Conservation (phyloP, 2,888 invertebrate genomes). For the Hirtodrosophila cameraria region DNA sequence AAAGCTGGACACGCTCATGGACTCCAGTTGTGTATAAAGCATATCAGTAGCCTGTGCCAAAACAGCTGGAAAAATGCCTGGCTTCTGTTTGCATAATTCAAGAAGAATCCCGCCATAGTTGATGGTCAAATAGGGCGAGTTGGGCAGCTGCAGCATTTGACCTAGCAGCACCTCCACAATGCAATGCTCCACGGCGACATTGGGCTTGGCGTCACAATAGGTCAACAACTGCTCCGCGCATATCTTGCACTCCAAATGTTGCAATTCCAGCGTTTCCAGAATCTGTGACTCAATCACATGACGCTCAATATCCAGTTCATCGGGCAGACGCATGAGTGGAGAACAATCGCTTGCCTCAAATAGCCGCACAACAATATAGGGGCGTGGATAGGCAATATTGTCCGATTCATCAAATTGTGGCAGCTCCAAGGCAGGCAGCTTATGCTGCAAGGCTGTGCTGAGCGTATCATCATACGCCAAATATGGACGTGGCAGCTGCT, state of each 20-base stretch:
- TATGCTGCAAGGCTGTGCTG: slow-evolving; percentile 97
- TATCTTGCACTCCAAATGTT: slow-evolving; percentile 94
- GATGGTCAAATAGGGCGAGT: slow-evolving; percentile 93
- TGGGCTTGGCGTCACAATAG: slow-evolving; percentile 93
- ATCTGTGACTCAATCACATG: slow-evolving; percentile 98
- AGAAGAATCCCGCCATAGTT: slow-evolving; percentile 97
- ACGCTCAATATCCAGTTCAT: slow-evolving; percentile 98
- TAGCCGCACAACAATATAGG: slow-evolving; percentile 96
- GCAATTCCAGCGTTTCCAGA: slow-evolving; percentile 94
- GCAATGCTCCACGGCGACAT: slow-evolving; percentile 97
- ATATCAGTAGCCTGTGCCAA: slow-evolving; percentile 98
- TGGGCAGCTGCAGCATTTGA: slow-evolving; percentile 95
- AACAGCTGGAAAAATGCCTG: slow-evolving; percentile 97
- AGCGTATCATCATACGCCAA: slow-evolving; percentile 96
- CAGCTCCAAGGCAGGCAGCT: slow-evolving; percentile 87
- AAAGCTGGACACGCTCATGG: slow-evolving; percentile 98
- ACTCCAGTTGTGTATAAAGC: slow-evolving; percentile 95
- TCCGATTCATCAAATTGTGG: slow-evolving; percentile 84
- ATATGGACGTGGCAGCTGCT: slow-evolving; percentile 96
- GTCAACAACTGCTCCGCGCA: slow-evolving; percentile 95
- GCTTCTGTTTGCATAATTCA: slow-evolving; percentile 97
- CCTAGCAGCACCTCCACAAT: slow-evolving; percentile 98
- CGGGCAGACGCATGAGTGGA: slow-evolving; percentile 96
- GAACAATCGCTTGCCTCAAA: slow-evolving; percentile 98
- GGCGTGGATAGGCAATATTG: slow-evolving; percentile 93